phyloP scores from a whole-genome alignment of 2,888 invertebrate genomes.

The Ariolimax columbianus region DNA sequence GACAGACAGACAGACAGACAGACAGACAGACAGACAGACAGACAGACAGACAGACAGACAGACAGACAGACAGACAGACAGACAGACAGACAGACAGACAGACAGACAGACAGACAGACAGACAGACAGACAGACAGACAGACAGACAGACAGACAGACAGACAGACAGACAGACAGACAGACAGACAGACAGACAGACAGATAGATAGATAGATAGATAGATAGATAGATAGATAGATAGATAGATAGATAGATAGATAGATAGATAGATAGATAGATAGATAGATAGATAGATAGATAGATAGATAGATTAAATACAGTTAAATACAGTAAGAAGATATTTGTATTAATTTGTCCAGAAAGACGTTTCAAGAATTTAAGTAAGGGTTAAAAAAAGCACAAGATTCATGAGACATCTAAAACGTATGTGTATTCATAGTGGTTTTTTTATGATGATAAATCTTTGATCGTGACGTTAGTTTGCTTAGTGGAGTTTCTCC shows the following conservation, averaged over 20 bases:
- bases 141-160: constrained; percentile 33
- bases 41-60: constrained; percentile 35
- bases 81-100: constrained; percentile 32
- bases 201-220: constrained; percentile 1
- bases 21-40: background rate
- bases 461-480: too few relatives aligned
- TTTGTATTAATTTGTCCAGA: too few relatives aligned
- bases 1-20: too few relatives aligned
- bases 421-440: too few relatives aligned
- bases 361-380: too few relatives aligned
- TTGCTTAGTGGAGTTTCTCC: too few relatives aligned
- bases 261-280: background rate
- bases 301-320: background rate
- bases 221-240: constrained; percentile 1
- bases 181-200: background rate
- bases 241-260: constrained; percentile 1
- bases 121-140: constrained; percentile 19
- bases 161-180: constrained; percentile 36
- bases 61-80: constrained; percentile 39
- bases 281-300: background rate
- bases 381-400: too few relatives aligned
- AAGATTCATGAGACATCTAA: too few relatives aligned
- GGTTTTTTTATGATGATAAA: too few relatives aligned
- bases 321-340: too few relatives aligned
- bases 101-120: constrained; percentile 21